Base-by-base conservation (phyloP, 2,113 vertebrate species). In the Serilophus lunatus region DNA sequence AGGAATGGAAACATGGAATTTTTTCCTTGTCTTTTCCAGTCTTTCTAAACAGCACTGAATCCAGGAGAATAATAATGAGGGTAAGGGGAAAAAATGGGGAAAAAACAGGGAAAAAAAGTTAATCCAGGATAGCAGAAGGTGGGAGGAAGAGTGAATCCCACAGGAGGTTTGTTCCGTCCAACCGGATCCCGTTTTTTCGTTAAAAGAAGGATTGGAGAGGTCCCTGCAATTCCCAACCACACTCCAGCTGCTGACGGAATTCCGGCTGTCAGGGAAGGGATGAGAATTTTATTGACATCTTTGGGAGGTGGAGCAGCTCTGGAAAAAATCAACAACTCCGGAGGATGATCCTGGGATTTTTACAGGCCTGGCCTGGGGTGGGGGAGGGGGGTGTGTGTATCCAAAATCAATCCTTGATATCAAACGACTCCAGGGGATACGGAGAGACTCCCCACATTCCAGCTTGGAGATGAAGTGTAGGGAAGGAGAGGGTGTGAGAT, bases 211-310 rank as follows among this genome's bases (percentile, higher is more conserved):
- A 72, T 81, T 26, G 66, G 87, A 79, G 77, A 38, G 64, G 60
- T 42, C 92, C 57, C 45, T 8, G 64, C n/a, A 24, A 80, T 85
- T 91, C 88, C 70, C 61, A 47, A 66, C 47, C 42, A 44, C 42
- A 16, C 42, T 44, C 12, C 12, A 80, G 61, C 80, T 83, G 90
- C 90, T 93, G 95, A 81, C 24, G 68, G 59, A 85, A 96, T 81
- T 78, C 75, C 82, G 93, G 56, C 65, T 82, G 92, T 96, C 94
- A 90, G 85, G 78, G 66, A 33, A 36, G 54, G 57, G 83, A 92
- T 85, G 92, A 76, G 71, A 68, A 93, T 96, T 92, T 88, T 96
- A 96, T 96, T 93, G 97, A 94, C 94, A 92, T 16, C 76, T 85
- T 96, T 88, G 53, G 64, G 63, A 93, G 78, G 92, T 60, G 94